Conservation (phyloP, 2,888 invertebrate species). For the Netelia fuscicornis region DNA sequence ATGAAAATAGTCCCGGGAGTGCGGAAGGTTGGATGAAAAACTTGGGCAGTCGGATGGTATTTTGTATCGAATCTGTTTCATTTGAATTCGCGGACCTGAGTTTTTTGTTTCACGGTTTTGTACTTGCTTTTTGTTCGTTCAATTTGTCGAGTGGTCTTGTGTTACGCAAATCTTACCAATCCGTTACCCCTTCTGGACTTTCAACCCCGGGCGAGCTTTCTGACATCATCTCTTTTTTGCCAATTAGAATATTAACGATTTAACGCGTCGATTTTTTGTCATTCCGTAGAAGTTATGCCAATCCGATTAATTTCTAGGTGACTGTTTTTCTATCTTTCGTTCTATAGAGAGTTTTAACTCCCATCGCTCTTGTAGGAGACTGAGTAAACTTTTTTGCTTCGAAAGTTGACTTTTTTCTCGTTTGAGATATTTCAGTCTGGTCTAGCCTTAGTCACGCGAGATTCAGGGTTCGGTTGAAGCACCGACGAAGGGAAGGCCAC, state of each 20-base stretch:
- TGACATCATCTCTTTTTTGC: constrained; percentile 66
- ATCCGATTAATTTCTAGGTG: constrained; percentile 20
- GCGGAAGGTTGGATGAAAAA: constrained; percentile 10
- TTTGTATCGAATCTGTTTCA: constrained; percentile 6
- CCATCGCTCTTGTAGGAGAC: constrained; percentile 59
- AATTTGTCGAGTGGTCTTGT: constrained; percentile 74
- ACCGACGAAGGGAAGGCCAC: constrained; percentile 76
- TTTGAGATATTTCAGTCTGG: constrained; percentile 82
- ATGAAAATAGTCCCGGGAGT: constrained; percentile 7
- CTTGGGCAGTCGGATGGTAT: background rate
- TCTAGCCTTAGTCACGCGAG: constrained; percentile 73
- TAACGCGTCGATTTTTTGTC: constrained; percentile 68
- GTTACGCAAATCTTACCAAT: constrained; percentile 61
- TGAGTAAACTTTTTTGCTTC: constrained; percentile 79
- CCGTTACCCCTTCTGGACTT: constrained; percentile 36
- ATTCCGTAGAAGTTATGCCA: constrained; percentile 34
- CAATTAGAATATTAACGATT: constrained; percentile 78
- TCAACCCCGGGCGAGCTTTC: background rate
- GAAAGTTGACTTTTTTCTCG: constrained; percentile 77
- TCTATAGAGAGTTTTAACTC: constrained; percentile 39
- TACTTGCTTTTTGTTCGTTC: constrained; percentile 68
- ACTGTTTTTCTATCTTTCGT: constrained; percentile 11
- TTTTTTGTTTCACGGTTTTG: constrained; percentile 55
- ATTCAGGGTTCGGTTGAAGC: constrained; percentile 54
- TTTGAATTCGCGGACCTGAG: constrained; percentile 3